A percentile compares a stretch with the other conserved stretches of the same genome.
Conservation (phyloP, 1,140 invertebrate genomes). For the Lysiphlebus fabarum region DNA sequence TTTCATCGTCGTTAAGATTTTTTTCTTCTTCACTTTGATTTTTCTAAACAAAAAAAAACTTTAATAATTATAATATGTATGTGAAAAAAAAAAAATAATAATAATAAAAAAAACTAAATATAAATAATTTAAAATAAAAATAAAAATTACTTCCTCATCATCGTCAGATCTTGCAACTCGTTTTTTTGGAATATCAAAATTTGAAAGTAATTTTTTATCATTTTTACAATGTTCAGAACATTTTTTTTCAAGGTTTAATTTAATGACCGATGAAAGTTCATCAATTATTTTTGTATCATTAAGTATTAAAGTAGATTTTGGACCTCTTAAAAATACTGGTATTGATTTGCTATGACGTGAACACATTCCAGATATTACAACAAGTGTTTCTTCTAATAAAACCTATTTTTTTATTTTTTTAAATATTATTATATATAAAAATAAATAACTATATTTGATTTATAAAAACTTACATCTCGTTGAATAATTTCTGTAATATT, state of each 20-base stretch:
- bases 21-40: not conserved
- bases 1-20: no score
- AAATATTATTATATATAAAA: no score
- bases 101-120: not conserved
- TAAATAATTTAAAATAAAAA: not conserved
- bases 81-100: not conserved
- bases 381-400: slow-evolving; percentile 29
- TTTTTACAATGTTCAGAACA: not conserved
- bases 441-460: no score
- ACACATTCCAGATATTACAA: slow-evolving; percentile 31
- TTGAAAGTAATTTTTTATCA: not conserved
- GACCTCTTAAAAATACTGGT: slow-evolving; percentile 33
- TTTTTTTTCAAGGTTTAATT: not conserved
- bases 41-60: not conserved
- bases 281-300: slow-evolving; percentile 20
- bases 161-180: slow-evolving; percentile 12
- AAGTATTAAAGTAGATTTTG: slow-evolving; percentile 22
- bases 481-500: slow-evolving; percentile 26
- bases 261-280: slow-evolving; percentile 28
- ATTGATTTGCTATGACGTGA: slow-evolving; percentile 18
- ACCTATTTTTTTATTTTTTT: slow-evolving; percentile 13
- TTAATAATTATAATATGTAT: not conserved
- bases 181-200: slow-evolving; percentile 6
- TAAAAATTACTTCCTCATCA: slow-evolving; percentile 4
- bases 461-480: slow-evolving; percentile 25